These are phyloP conservation scores for Cotesia chilonis DNA, from an alignment of 1,140 invertebrate species.

Conservation along the genomic window DNA sequence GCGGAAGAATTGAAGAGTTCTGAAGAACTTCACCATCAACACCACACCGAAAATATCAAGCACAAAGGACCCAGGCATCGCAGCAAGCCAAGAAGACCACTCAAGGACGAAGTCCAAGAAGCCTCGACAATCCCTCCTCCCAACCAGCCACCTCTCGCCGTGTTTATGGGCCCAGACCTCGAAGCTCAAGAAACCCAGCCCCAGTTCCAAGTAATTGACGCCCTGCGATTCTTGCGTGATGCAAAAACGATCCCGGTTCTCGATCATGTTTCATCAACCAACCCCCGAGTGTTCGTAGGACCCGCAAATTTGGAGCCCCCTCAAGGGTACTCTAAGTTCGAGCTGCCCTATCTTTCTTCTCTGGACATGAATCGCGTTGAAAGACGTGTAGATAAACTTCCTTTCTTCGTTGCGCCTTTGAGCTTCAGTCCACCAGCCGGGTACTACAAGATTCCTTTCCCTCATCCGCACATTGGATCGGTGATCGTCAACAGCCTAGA, in stretches of 20 bases:
- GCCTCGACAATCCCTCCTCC: conserved; percentile 60
- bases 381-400: conserved; percentile 75
- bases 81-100: conserved; percentile 21
- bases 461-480: conserved; percentile 84
- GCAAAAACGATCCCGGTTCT: conserved; percentile 79
- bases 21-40: conserved; percentile 32
- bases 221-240: conserved; percentile 73
- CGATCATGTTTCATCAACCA: conserved; percentile 72
- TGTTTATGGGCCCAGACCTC: conserved; percentile 73
- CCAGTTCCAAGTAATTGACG: conserved; percentile 71
- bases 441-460: conserved; percentile 84
- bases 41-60: conserved; percentile 28
- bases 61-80: conserved; percentile 24
- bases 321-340: conserved; percentile 79
- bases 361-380: conserved; percentile 76
- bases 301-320: conserved; percentile 77
- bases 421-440: conserved; percentile 82
- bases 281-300: conserved; percentile 81
- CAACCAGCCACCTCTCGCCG: conserved; percentile 82
- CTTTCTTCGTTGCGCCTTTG: conserved; percentile 84
- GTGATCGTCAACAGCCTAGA: conserved; percentile 73
- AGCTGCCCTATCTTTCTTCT: conserved; percentile 81
- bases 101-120: conserved; percentile 34
- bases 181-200: conserved; percentile 52
- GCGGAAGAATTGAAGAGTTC: conserved; percentile 33